A percentile compares a stretch with the other conserved stretches of the same genome.
Conservation (phyloP, 2,797 vertebrate genomes). For the Myotis findleyi region DNA sequence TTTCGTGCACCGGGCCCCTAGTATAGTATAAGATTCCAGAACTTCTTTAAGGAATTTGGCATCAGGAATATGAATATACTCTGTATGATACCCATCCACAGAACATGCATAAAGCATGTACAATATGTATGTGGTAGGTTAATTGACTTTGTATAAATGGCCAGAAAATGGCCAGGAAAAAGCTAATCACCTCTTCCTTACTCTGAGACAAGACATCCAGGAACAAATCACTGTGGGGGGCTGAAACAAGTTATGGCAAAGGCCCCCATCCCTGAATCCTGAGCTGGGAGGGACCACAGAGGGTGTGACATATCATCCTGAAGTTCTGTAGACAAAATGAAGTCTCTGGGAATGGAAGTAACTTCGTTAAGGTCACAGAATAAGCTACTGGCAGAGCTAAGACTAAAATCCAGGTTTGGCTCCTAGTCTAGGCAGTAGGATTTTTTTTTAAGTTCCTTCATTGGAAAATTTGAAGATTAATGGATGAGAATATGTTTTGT, state of each 20-base stretch:
- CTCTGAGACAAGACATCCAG: not conserved
- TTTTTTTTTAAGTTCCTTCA: not conserved
- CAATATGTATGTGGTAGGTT: not conserved
- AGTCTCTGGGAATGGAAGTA: not conserved
- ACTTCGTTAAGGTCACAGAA: not conserved
- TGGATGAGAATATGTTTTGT: slow-evolving; percentile 62
- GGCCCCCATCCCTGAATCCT: not conserved
- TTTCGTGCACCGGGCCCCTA: too few relatives aligned
- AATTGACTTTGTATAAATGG: not conserved
- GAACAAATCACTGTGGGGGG: not conserved
- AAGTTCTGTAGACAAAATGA: not conserved
- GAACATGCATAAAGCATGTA: not conserved
- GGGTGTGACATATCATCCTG: not conserved
- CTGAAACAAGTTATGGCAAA: not conserved
- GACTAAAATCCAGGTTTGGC: not conserved
- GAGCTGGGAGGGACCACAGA: not conserved
- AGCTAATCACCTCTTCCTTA: not conserved
- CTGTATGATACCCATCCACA: not conserved
- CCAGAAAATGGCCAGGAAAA: not conserved
- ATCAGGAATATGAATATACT: not conserved
- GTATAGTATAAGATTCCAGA: not conserved
- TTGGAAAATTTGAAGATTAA: slow-evolving; percentile 48
- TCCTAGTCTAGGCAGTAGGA: not conserved
- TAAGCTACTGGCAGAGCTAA: not conserved
- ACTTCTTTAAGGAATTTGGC: not conserved